phyloP scores from a whole-genome alignment of 2,797 vertebrate genomes.

The Tapirus indicus region DNA sequence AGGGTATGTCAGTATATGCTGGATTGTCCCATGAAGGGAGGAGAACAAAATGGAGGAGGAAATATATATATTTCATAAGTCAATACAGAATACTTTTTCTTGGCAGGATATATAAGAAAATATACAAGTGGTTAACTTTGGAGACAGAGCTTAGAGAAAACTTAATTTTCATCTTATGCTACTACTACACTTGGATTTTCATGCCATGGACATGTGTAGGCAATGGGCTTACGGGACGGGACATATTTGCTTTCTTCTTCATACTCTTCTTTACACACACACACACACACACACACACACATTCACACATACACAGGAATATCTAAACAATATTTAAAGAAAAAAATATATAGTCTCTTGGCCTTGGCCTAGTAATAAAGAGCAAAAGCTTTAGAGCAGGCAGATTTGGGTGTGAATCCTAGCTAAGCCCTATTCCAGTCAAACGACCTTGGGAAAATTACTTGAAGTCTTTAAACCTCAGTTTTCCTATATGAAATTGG shows the following conservation, averaged over 20 bases:
- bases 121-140: neutral
- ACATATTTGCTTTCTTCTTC: neutral
- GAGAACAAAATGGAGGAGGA: neutral
- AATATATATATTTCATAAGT: neutral
- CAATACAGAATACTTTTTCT: neutral
- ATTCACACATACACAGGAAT: neutral
- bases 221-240: neutral
- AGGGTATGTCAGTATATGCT: neutral
- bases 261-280: neutral
- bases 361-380: neutral
- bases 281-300: neutral
- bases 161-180: neutral
- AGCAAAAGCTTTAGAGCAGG: neutral
- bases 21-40: neutral
- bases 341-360: neutral
- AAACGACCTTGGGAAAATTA: neutral
- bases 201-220: neutral
- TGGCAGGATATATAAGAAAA: neutral
- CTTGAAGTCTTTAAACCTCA: neutral
- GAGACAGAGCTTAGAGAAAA: neutral
- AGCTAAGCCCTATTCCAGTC: neutral
- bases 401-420: neutral
- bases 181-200: neutral
- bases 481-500: neutral
- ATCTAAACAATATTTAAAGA: neutral